A percentile compares a stretch with the other conserved stretches of the same genome.
Conservation (phyloP, 2,113 vertebrate genomes). For the Hippocampus mohnikei region DNA sequence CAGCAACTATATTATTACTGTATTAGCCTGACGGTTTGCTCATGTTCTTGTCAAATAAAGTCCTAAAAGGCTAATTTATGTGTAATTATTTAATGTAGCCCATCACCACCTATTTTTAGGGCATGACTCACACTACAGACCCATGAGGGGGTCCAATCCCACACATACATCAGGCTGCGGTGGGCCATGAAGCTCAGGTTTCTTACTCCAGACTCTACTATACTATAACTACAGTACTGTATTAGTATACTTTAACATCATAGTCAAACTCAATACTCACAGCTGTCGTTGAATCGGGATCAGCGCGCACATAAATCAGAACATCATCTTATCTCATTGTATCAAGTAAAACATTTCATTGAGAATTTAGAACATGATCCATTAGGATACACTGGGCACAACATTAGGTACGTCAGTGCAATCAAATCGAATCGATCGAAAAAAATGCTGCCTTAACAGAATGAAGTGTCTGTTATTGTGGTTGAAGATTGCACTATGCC, state of each 20-base stretch:
- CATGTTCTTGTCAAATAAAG: conserved; percentile 25
- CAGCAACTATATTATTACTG: background rate
- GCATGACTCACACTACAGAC: conserved; percentile 49
- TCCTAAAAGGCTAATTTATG: conserved; percentile 46
- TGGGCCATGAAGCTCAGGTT: conserved; percentile 33
- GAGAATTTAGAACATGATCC: conserved; percentile 4
- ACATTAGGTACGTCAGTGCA: background rate
- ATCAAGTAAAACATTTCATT: conserved; percentile 24
- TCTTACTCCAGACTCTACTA: conserved; percentile 4
- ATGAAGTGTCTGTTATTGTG: background rate
- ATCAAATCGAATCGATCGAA: background rate
- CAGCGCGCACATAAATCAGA: conserved; percentile 27
- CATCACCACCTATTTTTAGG: conserved; percentile 66
- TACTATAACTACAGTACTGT: background rate
- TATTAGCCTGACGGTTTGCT: background rate
- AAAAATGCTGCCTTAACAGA: background rate
- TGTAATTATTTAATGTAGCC: conserved; percentile 51
- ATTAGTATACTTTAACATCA: conserved; percentile 32
- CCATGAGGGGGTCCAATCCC: conserved; percentile 40
- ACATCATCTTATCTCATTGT: conserved; percentile 22
- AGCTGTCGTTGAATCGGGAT: conserved; percentile 11
- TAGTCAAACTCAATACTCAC: conserved; percentile 29
- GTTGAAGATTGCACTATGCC: background rate
- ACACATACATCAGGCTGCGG: conserved; percentile 32
- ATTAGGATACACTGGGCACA: background rate